Conservation (phyloP, 2,888 invertebrate genomes). For the Brachyopa scutellaris region DNA sequence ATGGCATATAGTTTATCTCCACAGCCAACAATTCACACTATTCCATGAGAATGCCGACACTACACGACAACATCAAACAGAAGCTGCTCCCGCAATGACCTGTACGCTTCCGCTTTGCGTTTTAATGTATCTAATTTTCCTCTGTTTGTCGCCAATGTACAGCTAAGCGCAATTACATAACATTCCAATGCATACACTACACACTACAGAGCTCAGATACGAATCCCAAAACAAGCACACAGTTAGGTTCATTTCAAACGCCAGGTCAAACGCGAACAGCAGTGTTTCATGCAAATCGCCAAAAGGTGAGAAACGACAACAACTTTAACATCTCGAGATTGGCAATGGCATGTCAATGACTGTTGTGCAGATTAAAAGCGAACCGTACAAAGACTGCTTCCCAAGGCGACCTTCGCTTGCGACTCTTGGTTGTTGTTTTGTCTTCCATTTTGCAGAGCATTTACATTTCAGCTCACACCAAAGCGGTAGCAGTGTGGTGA, state of each 20-base stretch:
- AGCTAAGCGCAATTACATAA: slow-evolving; percentile 25
- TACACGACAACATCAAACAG: neutral
- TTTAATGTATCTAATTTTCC: slow-evolving; percentile 11
- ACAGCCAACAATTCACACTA: too few species aligned
- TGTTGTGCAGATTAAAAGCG: neutral
- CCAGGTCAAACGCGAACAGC: slow-evolving; percentile 6
- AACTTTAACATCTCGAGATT: neutral
- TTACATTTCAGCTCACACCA: neutral
- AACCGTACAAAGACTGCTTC: slow-evolving; percentile 5
- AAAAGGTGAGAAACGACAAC: slow-evolving; percentile 10
- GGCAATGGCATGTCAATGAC: slow-evolving; percentile 12
- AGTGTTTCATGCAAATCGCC: neutral
- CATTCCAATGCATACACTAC: neutral
- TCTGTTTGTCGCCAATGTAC: neutral
- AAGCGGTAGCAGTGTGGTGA: neutral
- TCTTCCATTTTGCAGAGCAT: slow-evolving; percentile 10
- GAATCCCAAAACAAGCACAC: neutral
- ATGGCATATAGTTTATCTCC: too few species aligned
- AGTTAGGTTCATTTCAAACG: slow-evolving; percentile 19
- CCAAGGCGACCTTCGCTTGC: slow-evolving; percentile 31
- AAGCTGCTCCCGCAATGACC: slow-evolving; percentile 6
- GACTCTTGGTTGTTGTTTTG: neutral
- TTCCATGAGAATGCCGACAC: too few species aligned
- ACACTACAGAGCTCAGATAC: neutral
- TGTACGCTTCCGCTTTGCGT: slow-evolving; percentile 5